Percentiles rank a stretch among this genome's conserved stretches.
Evolutionary conservation across 1,140 invertebrate genomes (phyloP).

Genomic region (Laodelphax striatellus): DNA sequence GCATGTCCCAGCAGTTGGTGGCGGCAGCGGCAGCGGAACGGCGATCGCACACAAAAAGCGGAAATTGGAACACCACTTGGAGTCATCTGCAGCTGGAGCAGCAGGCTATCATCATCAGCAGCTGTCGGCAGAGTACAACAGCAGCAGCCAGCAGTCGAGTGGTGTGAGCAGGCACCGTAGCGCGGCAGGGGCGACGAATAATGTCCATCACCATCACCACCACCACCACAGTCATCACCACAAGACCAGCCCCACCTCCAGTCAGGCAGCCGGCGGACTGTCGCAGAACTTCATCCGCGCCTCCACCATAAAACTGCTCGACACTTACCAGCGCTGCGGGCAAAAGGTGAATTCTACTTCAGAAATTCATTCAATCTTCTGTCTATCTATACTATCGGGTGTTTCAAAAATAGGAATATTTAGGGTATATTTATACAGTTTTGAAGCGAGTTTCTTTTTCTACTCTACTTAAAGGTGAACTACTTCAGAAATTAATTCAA

Average conservation of each 20-base stretch:
- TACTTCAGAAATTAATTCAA: too few relatives aligned
- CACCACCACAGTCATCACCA: constrained; percentile 28
- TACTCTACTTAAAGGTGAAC: too few relatives aligned
- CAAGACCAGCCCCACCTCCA: constrained; percentile 23
- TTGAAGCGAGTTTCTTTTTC: too few relatives aligned
- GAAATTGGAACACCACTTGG: constrained; percentile 37
- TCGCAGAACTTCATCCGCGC: constrained; percentile 50
- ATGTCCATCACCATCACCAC: constrained; percentile 29
- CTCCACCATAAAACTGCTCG: constrained; percentile 59
- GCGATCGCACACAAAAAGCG: constrained; percentile 40
- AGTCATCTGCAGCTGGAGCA: neutral
- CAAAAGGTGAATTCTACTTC: constrained; percentile 43
- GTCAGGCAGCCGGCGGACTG: constrained; percentile 8
- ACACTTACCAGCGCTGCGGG: constrained; percentile 55
- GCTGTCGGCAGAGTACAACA: too few relatives aligned
- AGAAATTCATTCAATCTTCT: too few relatives aligned
- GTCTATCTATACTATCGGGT: too few relatives aligned
- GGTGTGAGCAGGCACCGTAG: too few relatives aligned
- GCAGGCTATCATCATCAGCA: neutral
- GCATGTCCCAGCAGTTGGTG: neutral
- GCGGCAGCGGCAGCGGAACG: neutral
- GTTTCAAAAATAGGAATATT: too few relatives aligned
- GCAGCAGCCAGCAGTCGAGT: neutral
- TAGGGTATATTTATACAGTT: too few relatives aligned
- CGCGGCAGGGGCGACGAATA: too few relatives aligned